Evolutionary conservation across 2,888 invertebrate species (phyloP), one percentile per base, ranked within the genome.

Genomic region (Agonopterix arenella): DNA sequence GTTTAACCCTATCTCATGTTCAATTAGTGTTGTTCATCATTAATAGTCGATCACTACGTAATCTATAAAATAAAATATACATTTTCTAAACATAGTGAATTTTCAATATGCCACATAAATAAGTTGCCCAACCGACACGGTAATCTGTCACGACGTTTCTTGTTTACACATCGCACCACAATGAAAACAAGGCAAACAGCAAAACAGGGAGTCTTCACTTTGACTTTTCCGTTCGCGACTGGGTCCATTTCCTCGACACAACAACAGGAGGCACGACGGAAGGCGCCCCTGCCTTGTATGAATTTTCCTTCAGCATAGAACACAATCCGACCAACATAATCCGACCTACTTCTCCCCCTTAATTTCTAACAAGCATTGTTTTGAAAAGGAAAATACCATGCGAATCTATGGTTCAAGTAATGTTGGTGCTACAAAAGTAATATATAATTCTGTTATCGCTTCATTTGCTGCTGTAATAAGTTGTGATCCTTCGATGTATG

Each of bases 391-490:
- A 37, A 55, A 48, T 52, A 54, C 50, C 51, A 53, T 51, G 48
- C 38, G 7, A 48, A 53, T 52, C 49, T 47, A 58, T 48, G 61
- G 80, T 49, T 76, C 80, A 55, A 48, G 42, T 52, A 64, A 51
- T 69, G 64, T 75, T 44, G 59, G 52, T 52, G 48, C 50, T 52
- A 51, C 58, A 60, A 62, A 65, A 70, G 67, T 68, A 67, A 68
- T 66, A 64, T 66, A 64, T 69, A 70, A 62, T 67, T 68, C 64
- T 70, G 67, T 70, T 72, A 76, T 73, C 73, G 71, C 68, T 75
- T 80, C 79, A 80, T 83, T 81, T 79, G 73, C 63, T 66, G 60
- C 66, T 58, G 68, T 78, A 79, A 82, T 78, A 82, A 77, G 69
- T 75, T 71, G 73, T 70, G 73, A 77, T 78, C 70, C 66, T 60